These are phyloP conservation scores for Lepidochrysops patricia DNA, from an alignment of 2,888 invertebrate genomes.

Conservation along the genomic window DNA sequence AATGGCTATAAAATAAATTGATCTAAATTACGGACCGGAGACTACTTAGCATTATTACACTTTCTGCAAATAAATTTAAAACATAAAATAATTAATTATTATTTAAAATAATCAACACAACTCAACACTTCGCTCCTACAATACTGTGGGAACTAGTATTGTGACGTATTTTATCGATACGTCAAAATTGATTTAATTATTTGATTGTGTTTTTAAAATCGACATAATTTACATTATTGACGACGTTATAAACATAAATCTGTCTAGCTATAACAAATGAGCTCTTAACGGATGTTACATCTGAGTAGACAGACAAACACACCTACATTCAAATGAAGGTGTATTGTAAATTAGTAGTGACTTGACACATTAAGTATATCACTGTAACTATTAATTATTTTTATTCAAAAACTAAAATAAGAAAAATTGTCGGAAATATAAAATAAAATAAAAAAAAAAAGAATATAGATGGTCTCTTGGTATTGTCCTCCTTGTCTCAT, in stretches of 20 bases:
- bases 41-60: neutral
- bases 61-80: neutral
- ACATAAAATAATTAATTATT: neutral
- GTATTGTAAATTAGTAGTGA: too few relatives aligned
- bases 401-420: too few relatives aligned
- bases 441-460: too few relatives aligned
- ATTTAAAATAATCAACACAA: neutral
- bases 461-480: too few relatives aligned
- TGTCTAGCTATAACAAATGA: neutral
- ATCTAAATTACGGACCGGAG: neutral
- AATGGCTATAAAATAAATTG: neutral
- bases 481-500: too few relatives aligned
- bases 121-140: neutral
- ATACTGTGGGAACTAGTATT: neutral
- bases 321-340: too few relatives aligned
- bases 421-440: too few relatives aligned
- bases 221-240: neutral
- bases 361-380: too few relatives aligned
- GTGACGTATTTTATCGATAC: neutral
- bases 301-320: neutral
- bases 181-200: neutral
- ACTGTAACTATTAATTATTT: too few relatives aligned
- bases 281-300: neutral
- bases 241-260: neutral
- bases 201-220: neutral